phyloP scores from a whole-genome alignment of 2,888 invertebrate genomes.

The Lutraria lutraria region DNA sequence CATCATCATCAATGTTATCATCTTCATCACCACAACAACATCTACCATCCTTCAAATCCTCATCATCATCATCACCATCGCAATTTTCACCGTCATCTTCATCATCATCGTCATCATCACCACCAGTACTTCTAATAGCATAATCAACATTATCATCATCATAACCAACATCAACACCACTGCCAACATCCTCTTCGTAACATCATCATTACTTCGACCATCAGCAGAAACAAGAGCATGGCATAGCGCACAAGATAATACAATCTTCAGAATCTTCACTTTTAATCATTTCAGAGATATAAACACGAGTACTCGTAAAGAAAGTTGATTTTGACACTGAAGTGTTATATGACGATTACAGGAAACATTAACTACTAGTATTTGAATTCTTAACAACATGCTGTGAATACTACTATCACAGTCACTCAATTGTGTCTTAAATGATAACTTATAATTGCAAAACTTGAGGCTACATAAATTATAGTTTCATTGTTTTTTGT shows the following conservation, averaged over 20 bases:
- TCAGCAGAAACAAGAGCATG: too few relatives aligned
- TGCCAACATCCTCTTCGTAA: not conserved
- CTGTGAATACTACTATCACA: slow-evolving; percentile 6
- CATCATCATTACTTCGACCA: too few relatives aligned
- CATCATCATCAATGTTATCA: not conserved
- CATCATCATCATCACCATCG: too few relatives aligned
- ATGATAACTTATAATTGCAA: not conserved
- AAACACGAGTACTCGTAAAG: not conserved
- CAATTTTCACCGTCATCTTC: too few relatives aligned
- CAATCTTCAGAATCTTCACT: too few relatives aligned
- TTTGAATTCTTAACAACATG: not conserved
- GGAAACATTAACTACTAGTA: not conserved
- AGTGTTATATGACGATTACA: not conserved
- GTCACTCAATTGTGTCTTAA: not conserved
- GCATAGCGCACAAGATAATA: too few relatives aligned
- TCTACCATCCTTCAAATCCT: too few relatives aligned
- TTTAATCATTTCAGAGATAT: not conserved
- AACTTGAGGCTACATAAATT: not conserved
- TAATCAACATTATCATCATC: not conserved
- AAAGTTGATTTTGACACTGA: not conserved
- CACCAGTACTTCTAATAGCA: not conserved
- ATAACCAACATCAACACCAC: not conserved
- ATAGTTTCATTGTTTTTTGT: too few relatives aligned
- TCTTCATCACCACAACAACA: too few relatives aligned
- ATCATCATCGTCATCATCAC: not conserved